Percentiles rank a stretch among this genome's conserved stretches.
Conservation (phyloP, 1,140 invertebrate genomes). For the Bicyclus anynana region DNA sequence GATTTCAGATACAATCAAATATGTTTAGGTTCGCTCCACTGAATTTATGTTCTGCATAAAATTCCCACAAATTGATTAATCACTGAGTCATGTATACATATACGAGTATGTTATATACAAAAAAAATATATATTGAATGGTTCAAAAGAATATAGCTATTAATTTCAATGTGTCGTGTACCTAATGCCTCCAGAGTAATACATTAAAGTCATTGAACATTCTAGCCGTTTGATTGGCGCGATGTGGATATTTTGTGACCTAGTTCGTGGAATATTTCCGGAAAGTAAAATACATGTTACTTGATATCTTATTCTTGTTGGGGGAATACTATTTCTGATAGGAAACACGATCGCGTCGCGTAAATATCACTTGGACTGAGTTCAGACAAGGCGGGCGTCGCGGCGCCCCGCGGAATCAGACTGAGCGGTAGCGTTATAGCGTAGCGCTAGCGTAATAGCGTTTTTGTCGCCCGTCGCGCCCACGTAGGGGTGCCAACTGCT, state of each 20-base stretch:
- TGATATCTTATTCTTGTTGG: background rate
- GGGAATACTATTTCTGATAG: background rate
- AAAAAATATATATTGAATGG: too few species aligned
- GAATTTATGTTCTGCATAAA: background rate
- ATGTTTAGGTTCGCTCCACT: background rate
- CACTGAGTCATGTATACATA: too few species aligned
- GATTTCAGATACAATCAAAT: too few species aligned
- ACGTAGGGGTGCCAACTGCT: background rate
- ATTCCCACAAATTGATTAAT: too few species aligned
- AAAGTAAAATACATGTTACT: background rate
- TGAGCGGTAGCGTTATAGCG: too few species aligned
- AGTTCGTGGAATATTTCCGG: background rate
- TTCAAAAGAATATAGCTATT: background rate
- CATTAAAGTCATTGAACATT: background rate
- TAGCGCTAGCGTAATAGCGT: too few species aligned
- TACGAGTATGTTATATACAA: too few species aligned
- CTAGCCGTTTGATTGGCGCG: background rate
- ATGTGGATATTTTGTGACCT: background rate
- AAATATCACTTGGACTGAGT: background rate
- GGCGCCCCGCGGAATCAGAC: constrained; percentile 2
- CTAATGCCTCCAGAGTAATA: background rate
- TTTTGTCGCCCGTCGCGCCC: constrained; percentile 1
- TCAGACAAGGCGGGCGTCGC: constrained; percentile 7
- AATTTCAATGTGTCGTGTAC: background rate
- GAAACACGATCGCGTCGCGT: background rate